Percentiles rank a stretch among this genome's conserved stretches.
Evolutionary conservation across 1,140 invertebrate species (phyloP).

Genomic region (Stegodyphus dumicola): DNA sequence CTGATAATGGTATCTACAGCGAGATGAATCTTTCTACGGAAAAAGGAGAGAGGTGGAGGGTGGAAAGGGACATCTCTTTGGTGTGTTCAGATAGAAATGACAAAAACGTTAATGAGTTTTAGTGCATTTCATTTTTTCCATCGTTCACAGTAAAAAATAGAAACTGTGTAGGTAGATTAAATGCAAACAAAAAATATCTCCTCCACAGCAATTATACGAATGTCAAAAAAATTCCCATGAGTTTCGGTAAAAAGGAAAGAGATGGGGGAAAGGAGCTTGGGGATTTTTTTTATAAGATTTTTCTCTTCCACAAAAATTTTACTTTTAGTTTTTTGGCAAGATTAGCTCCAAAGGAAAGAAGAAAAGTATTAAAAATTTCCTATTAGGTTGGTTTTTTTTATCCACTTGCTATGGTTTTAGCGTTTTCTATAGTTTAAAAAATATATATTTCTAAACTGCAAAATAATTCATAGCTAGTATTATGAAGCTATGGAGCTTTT

Average conservation of each 20-base stretch:
- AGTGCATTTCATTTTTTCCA: constrained; percentile 18
- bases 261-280: neutral
- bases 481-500: neutral
- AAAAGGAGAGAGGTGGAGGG: constrained; percentile 13
- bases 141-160: constrained; percentile 11
- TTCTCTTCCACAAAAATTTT: constrained; percentile 7
- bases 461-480: constrained; percentile 27
- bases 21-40: constrained; percentile 18
- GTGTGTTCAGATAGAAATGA: constrained; percentile 37
- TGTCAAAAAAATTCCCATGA: neutral
- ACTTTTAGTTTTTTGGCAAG: neutral
- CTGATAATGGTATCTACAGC: constrained; percentile 13
- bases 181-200: constrained; percentile 38
- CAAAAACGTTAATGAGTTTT: constrained; percentile 58
- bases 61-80: constrained; percentile 1
- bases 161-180: constrained; percentile 50
- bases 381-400: neutral
- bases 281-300: neutral
- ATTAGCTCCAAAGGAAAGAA: neutral
- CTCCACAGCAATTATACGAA: constrained; percentile 13
- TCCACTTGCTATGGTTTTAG: neutral
- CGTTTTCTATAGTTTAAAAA: neutral
- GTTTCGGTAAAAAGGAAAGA: neutral
- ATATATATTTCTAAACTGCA: neutral
- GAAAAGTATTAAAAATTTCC: neutral